A percentile compares a stretch with the other conserved stretches of the same genome.
phyloP scores from a whole-genome alignment of 2,113 vertebrate genomes.

The Cettia cetti region DNA sequence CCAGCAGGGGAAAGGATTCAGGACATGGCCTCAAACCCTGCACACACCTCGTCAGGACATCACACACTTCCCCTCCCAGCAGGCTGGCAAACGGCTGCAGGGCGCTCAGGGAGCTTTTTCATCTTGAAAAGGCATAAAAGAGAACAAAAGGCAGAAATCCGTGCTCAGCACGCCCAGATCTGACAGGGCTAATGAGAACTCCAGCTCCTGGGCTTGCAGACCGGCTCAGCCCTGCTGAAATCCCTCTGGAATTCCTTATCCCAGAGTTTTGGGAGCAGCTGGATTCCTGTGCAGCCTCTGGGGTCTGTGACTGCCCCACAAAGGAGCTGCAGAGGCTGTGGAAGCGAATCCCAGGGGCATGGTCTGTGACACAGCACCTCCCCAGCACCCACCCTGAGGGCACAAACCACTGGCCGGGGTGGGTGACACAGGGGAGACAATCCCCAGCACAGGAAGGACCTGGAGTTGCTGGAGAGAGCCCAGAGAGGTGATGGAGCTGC shows the following conservation, averaged over 20 bases:
- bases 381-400: background rate
- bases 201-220: background rate
- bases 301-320: too few relatives aligned
- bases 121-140: background rate
- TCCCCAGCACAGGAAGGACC: background rate
- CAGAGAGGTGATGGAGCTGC: rapidly evolving
- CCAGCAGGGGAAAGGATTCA: background rate
- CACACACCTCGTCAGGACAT: background rate
- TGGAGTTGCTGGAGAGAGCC: background rate
- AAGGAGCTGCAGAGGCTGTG: background rate
- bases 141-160: background rate
- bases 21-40: background rate
- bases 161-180: rapidly evolving
- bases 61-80: background rate
- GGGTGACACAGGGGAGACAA: background rate
- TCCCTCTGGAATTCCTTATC: rapidly evolving
- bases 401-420: rapidly evolving
- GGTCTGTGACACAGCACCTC: background rate
- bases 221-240: background rate
- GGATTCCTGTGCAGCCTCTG: rapidly evolving
- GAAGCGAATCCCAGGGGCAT: background rate
- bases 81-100: rapidly evolving
- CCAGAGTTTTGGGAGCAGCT: background rate
- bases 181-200: background rate
- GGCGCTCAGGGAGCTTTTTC: background rate